Base-by-base conservation (phyloP, 2,797 vertebrate species). In the Phrynocephalus guinanensis region DNA sequence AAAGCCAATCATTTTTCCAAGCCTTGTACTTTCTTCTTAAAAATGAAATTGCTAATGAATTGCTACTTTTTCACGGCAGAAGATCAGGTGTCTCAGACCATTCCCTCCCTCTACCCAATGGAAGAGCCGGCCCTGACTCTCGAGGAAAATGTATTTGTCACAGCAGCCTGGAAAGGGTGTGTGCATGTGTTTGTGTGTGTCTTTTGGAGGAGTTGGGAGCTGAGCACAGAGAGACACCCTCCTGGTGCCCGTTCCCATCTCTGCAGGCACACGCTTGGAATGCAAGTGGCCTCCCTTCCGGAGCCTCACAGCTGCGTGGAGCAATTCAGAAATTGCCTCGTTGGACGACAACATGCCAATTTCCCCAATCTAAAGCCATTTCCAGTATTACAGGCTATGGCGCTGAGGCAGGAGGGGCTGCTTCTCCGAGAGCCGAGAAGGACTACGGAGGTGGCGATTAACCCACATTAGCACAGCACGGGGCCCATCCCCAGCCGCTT, bases 301-400 rank as follows among this genome's bases (percentile, higher is more conserved):
- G 86, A 92, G 91, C 93, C 0, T 24, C 93, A 89, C 95, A 95
- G 94, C 95, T 95, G 96, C 93, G 88, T 4, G 89, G 93, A 96
- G 95, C 96, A 94, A 96, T 96, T 96, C 96, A 93, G 85, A 96
- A 94, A 96, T 96, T 96, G 96, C 95, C 95, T 96, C 94, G 93
- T 95, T 94, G 95, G 94, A 84, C 93, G 88, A 88, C 96, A 95
- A 90, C 91, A 87, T 96, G 95, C 95, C 96, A 97, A 96, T 97
- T 97, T 96, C 91, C 95, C 93, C 94, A 95, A 96, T 96, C 95
- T 95, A 95, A 91, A 91, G 95, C 95, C 96, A 95, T 97, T 96
- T 97, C 87, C 95, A 94, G 92, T 95, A 96, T 96, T 97, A 96
- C 91, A 96, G 96, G 94, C 91, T 94, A 91, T 83, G 95, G 91